Conservation (phyloP, 2,797 vertebrate species). For the Aotus griseimembra region DNA sequence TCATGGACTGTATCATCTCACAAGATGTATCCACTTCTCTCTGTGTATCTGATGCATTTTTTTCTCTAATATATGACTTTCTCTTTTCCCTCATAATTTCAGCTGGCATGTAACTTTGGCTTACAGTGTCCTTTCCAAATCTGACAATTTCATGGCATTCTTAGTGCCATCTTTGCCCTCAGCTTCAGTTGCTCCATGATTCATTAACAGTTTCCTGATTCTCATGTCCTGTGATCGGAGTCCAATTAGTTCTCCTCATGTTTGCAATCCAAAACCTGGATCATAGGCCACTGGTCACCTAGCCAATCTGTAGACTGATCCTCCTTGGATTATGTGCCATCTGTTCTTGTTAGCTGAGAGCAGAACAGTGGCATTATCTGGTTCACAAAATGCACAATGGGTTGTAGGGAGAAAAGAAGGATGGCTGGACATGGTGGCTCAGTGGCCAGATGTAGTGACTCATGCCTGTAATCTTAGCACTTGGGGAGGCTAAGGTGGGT, state of each 20-base stretch:
- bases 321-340: not conserved
- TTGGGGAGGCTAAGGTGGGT: not conserved
- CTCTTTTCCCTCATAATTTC: not conserved
- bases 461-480: not conserved
- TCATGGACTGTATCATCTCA: not conserved
- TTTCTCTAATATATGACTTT: not conserved
- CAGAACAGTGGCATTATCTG: not conserved
- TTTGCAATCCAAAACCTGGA: not conserved
- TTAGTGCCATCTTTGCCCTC: not conserved
- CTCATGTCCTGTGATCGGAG: not conserved
- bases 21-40: not conserved
- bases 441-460: not conserved
- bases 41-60: not conserved
- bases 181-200: not conserved
- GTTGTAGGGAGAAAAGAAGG: not conserved
- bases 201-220: not conserved
- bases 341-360: not conserved
- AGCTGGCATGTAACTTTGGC: not conserved
- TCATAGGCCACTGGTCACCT: not conserved
- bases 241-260: not conserved
- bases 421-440: not conserved
- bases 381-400: not conserved
- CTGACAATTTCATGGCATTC: not conserved
- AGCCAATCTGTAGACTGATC: not conserved
- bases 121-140: not conserved